A percentile compares a stretch with the other conserved stretches of the same genome.
Conservation (phyloP, 1,140 invertebrate species). For the Tachypleus tridentatus region DNA sequence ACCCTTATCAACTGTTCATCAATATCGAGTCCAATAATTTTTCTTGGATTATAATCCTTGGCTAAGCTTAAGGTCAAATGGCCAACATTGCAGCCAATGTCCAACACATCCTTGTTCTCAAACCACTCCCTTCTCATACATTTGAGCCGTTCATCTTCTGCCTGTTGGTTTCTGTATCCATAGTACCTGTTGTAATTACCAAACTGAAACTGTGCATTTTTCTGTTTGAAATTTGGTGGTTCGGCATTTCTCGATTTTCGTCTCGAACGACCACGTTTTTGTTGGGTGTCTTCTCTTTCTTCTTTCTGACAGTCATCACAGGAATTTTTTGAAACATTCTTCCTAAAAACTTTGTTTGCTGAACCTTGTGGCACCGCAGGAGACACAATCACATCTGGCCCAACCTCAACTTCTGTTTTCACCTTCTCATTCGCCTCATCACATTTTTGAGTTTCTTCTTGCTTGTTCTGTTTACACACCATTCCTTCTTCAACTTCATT, state of each 20-base stretch:
- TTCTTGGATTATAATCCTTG: slow-evolving; percentile 64
- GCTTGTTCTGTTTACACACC: slow-evolving; percentile 41
- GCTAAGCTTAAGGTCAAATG: slow-evolving; percentile 74
- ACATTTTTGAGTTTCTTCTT: slow-evolving; percentile 38
- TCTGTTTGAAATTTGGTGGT: slow-evolving; percentile 3
- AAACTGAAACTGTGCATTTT: slow-evolving; percentile 57
- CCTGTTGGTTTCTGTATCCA: slow-evolving; percentile 75
- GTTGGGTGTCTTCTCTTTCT: too few species aligned
- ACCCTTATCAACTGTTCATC: slow-evolving; percentile 73
- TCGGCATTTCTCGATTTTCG: not conserved
- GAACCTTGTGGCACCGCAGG: slow-evolving; percentile 64
- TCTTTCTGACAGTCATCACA: too few species aligned
- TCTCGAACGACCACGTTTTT: too few species aligned
- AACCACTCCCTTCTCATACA: slow-evolving; percentile 77
- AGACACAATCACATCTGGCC: slow-evolving; percentile 72
- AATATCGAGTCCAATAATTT: slow-evolving; percentile 89
- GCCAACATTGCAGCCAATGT: slow-evolving; percentile 96
- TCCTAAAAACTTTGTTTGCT: not conserved
- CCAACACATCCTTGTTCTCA: slow-evolving; percentile 76
- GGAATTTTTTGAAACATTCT: too few species aligned
- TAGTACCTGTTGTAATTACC: slow-evolving; percentile 97
- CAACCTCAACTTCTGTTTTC: slow-evolving; percentile 8
- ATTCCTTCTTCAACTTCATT: slow-evolving; percentile 24
- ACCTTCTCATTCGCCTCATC: slow-evolving; percentile 8
- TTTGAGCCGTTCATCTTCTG: slow-evolving; percentile 62